Evolutionary conservation across 2,113 vertebrate genomes (phyloP), one percentile per base, ranked within the genome.

Genomic region (Archilochus colubris): DNA sequence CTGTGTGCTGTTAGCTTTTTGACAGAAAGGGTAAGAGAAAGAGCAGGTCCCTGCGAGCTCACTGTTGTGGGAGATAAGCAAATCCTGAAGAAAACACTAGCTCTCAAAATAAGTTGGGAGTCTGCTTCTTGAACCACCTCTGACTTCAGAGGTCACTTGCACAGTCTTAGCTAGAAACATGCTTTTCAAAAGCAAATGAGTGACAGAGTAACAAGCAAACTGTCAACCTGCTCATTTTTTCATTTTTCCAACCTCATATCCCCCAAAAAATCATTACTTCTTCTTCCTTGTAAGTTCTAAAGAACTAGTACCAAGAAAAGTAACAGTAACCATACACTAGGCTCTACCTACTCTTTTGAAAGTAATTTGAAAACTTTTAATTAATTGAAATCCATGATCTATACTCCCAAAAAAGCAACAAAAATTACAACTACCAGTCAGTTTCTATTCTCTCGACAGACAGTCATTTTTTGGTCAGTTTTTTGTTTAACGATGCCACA

Each of bases 41-140:
- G 63, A 36, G 30, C 24, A 84, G 27, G 7, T 43, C 17, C 11
- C 28, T 0, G 1, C 1, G 0, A 78, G 11, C 30, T 85, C 46
- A 44, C 7, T 19, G 19, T 58, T 87, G 55, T 28, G 18, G 16
- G 9, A 12, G 30, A 43, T 17, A 93, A 63, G 48, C 25, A 88
- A 75, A 68, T 72, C 82, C 1, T 51, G 50, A 83, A 81, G 44
- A 73, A 88, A 85, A 33, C 23, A 55, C 4, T 31, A 64, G 31
- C 38, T 48, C 33, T 76, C 44, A 50, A 91, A 83, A 4, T 15
- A 76, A 88, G 8, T 38, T 33, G 25, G 25, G 61, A 61, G 5
- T 27, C 70, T 68, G 25, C 58, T 91, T 48, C 57, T 31, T 76
- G 31, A 93, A 72, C 33, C 4, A 57, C 17, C 51, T 88, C 57